Percentiles rank a stretch among this genome's conserved stretches.
Evolutionary conservation across 2,797 vertebrate genomes (phyloP).

Genomic region (Gambusia yucatana): DNA sequence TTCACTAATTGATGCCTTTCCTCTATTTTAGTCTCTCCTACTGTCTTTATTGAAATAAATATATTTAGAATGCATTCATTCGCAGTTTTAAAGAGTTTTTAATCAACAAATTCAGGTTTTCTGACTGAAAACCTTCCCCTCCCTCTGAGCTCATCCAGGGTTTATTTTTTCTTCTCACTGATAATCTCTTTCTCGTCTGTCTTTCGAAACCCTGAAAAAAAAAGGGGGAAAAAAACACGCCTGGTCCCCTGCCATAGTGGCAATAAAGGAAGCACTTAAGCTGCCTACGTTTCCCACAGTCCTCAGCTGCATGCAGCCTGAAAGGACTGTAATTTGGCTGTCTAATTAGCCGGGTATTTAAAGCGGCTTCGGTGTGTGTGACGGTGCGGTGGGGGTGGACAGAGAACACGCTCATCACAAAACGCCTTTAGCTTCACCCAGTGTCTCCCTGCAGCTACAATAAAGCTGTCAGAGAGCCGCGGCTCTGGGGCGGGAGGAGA

Average conservation of each 20-base stretch:
- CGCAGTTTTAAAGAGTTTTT: neutral
- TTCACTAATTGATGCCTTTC: neutral
- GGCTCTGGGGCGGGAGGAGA: conserved; percentile 37
- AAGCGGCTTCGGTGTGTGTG: conserved; percentile 38
- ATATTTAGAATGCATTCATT: neutral
- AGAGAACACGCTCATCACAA: conserved; percentile 23
- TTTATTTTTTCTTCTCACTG: conserved; percentile 12
- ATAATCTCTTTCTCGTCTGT: conserved; percentile 23
- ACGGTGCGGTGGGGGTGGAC: conserved; percentile 31
- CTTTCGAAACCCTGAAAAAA: conserved; percentile 39
- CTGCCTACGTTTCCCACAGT: conserved; percentile 76
- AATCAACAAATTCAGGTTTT: neutral
- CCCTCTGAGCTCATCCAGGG: neutral
- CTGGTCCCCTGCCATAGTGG: conserved; percentile 47
- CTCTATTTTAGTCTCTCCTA: neutral
- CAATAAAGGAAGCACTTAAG: conserved; percentile 69
- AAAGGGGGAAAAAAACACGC: conserved; percentile 12
- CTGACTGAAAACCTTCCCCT: neutral
- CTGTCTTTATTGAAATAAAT: neutral
- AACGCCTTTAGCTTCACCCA: conserved; percentile 30
- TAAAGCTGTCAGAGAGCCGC: conserved; percentile 60
- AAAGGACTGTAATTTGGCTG: conserved; percentile 67
- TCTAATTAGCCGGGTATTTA: conserved; percentile 72
- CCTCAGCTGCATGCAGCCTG: conserved; percentile 62
- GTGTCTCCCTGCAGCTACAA: conserved; percentile 58